Evolutionary conservation across 2,797 vertebrate species (phyloP).

Genomic region (Dicrostonyx torquatus): DNA sequence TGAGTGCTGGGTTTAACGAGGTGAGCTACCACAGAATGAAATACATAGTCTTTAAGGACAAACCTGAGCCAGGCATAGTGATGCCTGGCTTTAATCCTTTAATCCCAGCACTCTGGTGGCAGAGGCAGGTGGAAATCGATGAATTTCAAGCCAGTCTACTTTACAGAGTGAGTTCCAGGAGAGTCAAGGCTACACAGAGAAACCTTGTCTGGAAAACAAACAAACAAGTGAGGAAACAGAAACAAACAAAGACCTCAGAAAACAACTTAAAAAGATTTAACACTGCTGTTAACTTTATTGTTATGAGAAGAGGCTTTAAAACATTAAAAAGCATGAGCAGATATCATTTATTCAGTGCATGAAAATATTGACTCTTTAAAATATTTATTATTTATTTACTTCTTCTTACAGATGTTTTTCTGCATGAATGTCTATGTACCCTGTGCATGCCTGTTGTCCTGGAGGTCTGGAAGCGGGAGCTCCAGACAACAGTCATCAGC

Average conservation of each 20-base stretch:
- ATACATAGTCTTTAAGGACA: neutral
- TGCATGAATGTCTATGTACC: neutral
- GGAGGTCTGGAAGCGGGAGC: neutral
- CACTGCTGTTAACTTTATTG: neutral
- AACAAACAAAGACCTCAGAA: neutral
- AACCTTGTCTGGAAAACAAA: neutral
- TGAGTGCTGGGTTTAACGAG: neutral
- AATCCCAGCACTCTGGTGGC: neutral
- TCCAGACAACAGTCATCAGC: neutral
- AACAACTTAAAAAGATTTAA: neutral
- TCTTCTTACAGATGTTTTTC: neutral
- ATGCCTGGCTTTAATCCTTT: fast-evolving
- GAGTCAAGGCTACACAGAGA: neutral
- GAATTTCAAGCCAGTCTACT: neutral
- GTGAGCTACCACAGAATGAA: neutral
- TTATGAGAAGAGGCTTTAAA: neutral
- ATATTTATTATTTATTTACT: neutral
- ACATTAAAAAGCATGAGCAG: neutral
- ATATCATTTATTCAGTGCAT: neutral
- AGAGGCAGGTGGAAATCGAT: neutral
- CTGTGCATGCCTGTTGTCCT: neutral
- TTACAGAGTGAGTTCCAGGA: neutral
- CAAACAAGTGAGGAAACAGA: neutral
- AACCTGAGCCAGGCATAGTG: neutral
- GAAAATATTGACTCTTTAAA: neutral